phyloP scores from a whole-genome alignment of 2,888 invertebrate genomes.

The Brachypterus glaber region DNA sequence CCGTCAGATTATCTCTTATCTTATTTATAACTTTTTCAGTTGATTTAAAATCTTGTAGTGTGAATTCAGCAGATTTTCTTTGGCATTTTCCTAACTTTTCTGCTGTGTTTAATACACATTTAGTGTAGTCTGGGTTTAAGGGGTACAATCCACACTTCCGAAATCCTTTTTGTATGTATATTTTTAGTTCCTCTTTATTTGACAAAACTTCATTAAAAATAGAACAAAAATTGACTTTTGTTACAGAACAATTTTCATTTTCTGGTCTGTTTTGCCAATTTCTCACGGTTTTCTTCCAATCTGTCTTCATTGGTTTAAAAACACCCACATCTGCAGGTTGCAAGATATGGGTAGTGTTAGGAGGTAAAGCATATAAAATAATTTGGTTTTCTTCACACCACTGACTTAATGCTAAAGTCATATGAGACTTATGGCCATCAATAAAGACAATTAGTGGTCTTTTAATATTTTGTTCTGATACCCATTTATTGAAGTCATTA shows the following conservation, averaged over 20 bases:
- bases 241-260: slow-evolving; percentile 8
- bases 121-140: slow-evolving; percentile 6
- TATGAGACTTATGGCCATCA: slow-evolving; percentile 16
- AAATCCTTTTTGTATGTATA: slow-evolving; percentile 4
- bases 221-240: slow-evolving; percentile 5
- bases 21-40: slow-evolving; percentile 6
- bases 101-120: slow-evolving; percentile 5
- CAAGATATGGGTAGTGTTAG: slow-evolving; percentile 11
- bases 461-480: slow-evolving; percentile 10
- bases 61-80: slow-evolving; percentile 2
- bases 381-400: slow-evolving; percentile 12
- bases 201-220: slow-evolving; percentile 6
- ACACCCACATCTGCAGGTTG: slow-evolving; percentile 10
- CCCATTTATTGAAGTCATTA: slow-evolving; percentile 16
- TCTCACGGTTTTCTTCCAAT: slow-evolving; percentile 8
- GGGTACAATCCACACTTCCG: slow-evolving; percentile 5
- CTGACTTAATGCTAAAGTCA: slow-evolving; percentile 16
- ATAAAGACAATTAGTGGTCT: slow-evolving; percentile 18
- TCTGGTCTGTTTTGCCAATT: slow-evolving; percentile 6
- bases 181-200: slow-evolving; percentile 4
- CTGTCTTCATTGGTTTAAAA: slow-evolving; percentile 7
- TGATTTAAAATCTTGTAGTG: slow-evolving; percentile 6
- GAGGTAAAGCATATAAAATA: slow-evolving; percentile 13
- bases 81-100: slow-evolving; percentile 3
- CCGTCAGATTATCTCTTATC: slow-evolving; percentile 4